phyloP scores from a whole-genome alignment of 2,113 vertebrate species.

The Rostratula benghalensis region DNA sequence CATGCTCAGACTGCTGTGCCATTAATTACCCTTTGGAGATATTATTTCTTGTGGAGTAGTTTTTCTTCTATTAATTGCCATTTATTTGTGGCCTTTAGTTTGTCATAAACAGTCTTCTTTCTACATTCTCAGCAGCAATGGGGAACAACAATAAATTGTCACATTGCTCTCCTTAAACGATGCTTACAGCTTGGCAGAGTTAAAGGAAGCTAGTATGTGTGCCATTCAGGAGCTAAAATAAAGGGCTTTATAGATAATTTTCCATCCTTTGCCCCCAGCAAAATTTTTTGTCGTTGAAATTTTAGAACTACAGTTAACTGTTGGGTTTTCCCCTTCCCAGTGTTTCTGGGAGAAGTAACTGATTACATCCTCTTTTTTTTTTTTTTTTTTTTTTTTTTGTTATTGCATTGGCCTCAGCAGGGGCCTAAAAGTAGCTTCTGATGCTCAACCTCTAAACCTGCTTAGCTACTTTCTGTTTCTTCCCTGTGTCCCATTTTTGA shows the following conservation, averaged over 20 bases:
- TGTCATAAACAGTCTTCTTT: not conserved
- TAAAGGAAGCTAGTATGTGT: not conserved
- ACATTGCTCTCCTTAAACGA: constrained; percentile 14
- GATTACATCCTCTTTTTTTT: not conserved
- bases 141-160: not conserved
- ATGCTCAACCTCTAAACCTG: not conserved
- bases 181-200: not conserved
- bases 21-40: constrained; percentile 28
- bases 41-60: not conserved
- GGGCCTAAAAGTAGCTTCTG: not conserved
- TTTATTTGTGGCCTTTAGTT: constrained; percentile 29
- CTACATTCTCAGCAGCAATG: not conserved
- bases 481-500: not conserved
- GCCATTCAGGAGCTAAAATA: constrained; percentile 3
- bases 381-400: no score
- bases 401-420: not conserved
- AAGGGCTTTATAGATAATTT: not conserved
- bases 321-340: not conserved
- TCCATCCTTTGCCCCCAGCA: not conserved
- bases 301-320: not conserved
- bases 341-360: not conserved
- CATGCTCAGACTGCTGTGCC: not conserved
- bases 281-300: not conserved
- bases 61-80: constrained; percentile 9
- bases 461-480: not conserved